These are phyloP conservation scores for Macaria notata DNA, from an alignment of 2,888 invertebrate genomes.

Conservation along the genomic window DNA sequence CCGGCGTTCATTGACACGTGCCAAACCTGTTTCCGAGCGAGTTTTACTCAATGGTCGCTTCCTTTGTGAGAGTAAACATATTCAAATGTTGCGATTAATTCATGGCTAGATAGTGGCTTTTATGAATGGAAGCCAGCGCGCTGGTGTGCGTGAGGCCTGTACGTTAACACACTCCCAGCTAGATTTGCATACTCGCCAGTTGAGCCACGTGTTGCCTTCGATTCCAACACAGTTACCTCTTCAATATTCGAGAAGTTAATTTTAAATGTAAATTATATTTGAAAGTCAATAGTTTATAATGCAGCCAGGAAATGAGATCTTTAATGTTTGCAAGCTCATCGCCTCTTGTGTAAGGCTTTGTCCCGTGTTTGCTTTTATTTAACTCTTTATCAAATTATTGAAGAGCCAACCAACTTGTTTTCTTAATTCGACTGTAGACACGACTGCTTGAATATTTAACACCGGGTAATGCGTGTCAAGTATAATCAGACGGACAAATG, in stretches of 20 bases:
- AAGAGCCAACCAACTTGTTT: constrained; percentile 7
- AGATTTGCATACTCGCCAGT: constrained; percentile 75
- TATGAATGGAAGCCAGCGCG: constrained; percentile 74
- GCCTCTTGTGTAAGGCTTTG: constrained; percentile 18
- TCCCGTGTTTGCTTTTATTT: constrained; percentile 4
- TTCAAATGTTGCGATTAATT: constrained; percentile 83
- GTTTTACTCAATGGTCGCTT: constrained; percentile 80
- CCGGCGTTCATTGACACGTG: constrained; percentile 81
- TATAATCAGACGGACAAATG: constrained; percentile 6
- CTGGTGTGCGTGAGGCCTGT: constrained; percentile 58
- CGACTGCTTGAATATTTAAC: not conserved
- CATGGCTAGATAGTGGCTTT: constrained; percentile 79
- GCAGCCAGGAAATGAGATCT: constrained; percentile 48
- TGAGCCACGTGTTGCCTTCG: constrained; percentile 71
- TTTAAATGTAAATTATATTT: constrained; percentile 73
- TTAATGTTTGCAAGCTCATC: constrained; percentile 47
- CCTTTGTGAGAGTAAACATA: constrained; percentile 80
- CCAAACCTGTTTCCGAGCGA: constrained; percentile 77
- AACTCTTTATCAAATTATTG: constrained; percentile 8
- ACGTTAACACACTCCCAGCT: constrained; percentile 51
- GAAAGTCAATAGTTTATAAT: constrained; percentile 65
- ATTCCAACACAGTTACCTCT: constrained; percentile 71
- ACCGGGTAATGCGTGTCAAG: not conserved
- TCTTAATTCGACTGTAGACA: constrained; percentile 5
- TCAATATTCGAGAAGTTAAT: constrained; percentile 74